Percentiles rank a stretch among this genome's conserved stretches.
phyloP scores from a whole-genome alignment of 2,113 vertebrate genomes.

The Protobothrops flavoviridis region DNA sequence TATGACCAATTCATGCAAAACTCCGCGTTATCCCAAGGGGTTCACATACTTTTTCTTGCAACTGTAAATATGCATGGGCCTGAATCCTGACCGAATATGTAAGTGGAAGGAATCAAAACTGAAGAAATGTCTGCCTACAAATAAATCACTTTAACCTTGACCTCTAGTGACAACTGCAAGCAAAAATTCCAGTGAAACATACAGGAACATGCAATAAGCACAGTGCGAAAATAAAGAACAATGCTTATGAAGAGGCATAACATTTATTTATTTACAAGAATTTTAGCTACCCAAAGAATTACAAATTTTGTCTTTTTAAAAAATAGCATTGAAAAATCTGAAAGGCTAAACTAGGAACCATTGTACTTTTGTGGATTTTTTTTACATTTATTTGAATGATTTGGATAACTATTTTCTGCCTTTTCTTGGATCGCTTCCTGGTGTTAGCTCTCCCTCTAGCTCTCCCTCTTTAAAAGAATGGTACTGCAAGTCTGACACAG shows the following conservation, averaged over 20 bases:
- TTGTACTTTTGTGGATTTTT: neutral
- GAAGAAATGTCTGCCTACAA: neutral
- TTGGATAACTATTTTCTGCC: constrained; percentile 28
- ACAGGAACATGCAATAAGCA: constrained; percentile 52
- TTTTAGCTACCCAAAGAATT: constrained; percentile 36
- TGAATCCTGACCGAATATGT: neutral
- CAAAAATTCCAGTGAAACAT: constrained; percentile 58
- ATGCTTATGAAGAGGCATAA: constrained; percentile 51
- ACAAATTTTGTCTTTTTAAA: neutral
- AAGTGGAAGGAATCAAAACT: neutral
- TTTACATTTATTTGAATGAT: neutral
- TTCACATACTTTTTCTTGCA: too few relatives aligned
- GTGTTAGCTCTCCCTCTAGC: constrained; percentile 51
- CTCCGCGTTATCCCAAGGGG: too few relatives aligned
- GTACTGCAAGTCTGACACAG: constrained; percentile 41
- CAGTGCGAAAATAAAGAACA: constrained; percentile 53
- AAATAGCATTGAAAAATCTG: neutral
- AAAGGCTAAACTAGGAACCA: neutral
- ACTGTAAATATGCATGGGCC: neutral
- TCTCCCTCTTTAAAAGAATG: constrained; percentile 55
- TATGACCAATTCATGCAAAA: too few relatives aligned
- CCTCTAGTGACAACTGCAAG: constrained; percentile 38
- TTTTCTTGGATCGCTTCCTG: constrained; percentile 35
- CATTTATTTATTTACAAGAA: constrained; percentile 58
- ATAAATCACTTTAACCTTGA: constrained; percentile 36